phyloP scores from a whole-genome alignment of 2,113 vertebrate genomes.

The Siniperca chuatsi region DNA sequence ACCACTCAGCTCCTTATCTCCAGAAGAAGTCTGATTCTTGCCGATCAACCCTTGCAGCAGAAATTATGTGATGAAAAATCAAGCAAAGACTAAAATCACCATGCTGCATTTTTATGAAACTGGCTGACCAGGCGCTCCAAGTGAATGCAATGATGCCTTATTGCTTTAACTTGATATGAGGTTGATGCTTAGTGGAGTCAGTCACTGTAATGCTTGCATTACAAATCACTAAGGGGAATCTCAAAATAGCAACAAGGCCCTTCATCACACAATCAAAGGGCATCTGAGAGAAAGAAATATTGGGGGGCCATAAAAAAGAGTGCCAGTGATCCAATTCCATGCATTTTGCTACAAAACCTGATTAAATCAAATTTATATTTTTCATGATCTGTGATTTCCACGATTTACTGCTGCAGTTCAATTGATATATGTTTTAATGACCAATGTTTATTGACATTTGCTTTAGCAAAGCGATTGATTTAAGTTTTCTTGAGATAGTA shows the following conservation, averaged over 20 bases:
- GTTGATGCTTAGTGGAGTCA: neutral
- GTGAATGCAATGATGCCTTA: neutral
- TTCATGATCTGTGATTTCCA: too few species aligned
- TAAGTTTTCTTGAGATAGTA: neutral
- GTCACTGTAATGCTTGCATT: neutral
- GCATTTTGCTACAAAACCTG: too few species aligned
- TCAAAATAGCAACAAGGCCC: neutral
- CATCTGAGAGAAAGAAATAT: too few species aligned
- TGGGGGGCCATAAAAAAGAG: too few species aligned
- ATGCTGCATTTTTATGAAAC: neutral
- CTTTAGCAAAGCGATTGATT: neutral
- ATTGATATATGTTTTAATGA: neutral
- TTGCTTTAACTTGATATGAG: neutral
- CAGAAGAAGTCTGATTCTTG: slow-evolving; percentile 85
- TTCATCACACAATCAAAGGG: neutral
- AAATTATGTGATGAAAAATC: neutral
- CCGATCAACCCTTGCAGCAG: slow-evolving; percentile 90
- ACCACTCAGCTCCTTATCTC: slow-evolving; percentile 83
- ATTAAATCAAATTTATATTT: too few species aligned
- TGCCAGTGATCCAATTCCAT: too few species aligned
- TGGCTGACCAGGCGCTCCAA: neutral
- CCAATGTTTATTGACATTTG: neutral
- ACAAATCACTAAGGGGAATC: neutral
- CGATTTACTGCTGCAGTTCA: too few species aligned
- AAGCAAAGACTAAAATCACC: neutral